Percentiles rank a stretch among this genome's conserved stretches.
Evolutionary conservation across 2,888 invertebrate genomes (phyloP).

Genomic region (Steinernema hermaphroditum): DNA sequence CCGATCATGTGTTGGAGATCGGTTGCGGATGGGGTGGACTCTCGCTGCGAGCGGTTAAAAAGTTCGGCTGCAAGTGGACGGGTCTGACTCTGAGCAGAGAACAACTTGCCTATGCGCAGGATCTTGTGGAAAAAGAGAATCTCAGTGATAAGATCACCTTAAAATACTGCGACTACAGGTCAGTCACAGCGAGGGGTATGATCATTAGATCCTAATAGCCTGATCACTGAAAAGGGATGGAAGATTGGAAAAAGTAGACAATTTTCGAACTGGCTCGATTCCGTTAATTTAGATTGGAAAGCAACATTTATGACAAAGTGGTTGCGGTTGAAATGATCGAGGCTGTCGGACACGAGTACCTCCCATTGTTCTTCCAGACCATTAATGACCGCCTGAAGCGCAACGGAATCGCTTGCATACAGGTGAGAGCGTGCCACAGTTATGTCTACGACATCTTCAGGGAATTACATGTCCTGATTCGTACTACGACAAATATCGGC

Average conservation of each 20-base stretch:
- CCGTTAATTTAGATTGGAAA: slow-evolving; percentile 48
- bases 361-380: slow-evolving; percentile 55
- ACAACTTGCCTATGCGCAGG: slow-evolving; percentile 51
- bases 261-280: no score
- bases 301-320: slow-evolving; percentile 49
- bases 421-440: slow-evolving; percentile 35
- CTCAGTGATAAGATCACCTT: slow-evolving; percentile 51
- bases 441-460: slow-evolving; percentile 35
- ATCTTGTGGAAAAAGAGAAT: slow-evolving; percentile 47
- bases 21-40: slow-evolving; percentile 61
- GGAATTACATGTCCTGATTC: slow-evolving; percentile 58
- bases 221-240: no score
- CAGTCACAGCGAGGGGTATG: neutral
- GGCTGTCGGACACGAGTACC: slow-evolving; percentile 58
- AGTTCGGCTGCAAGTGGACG: slow-evolving; percentile 57
- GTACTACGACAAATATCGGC: slow-evolving; percentile 55
- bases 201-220: no score
- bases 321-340: slow-evolving; percentile 62
- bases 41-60: slow-evolving; percentile 53
- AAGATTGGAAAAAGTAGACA: no score
- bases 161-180: slow-evolving; percentile 59
- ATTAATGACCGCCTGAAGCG: slow-evolving; percentile 49
- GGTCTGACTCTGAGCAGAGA: slow-evolving; percentile 60
- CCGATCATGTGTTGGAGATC: slow-evolving; percentile 59
- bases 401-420: slow-evolving; percentile 55